phyloP scores from a whole-genome alignment of 2,888 invertebrate genomes.

The Choreutis nemorana region DNA sequence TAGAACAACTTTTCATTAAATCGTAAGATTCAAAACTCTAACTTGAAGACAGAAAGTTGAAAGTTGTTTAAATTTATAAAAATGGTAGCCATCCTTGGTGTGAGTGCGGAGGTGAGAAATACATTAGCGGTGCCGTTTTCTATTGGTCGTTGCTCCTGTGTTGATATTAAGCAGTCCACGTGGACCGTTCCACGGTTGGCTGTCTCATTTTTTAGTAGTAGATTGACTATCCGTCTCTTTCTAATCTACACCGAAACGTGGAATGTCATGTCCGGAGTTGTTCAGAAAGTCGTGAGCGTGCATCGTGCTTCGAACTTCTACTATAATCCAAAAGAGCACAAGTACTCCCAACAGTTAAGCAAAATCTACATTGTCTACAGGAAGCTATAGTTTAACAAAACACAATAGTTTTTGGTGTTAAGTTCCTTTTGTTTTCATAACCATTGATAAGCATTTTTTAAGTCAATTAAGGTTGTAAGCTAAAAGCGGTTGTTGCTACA shows the following conservation, averaged over 20 bases:
- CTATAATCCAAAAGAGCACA: conserved; percentile 32
- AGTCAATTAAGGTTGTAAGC: conserved; percentile 68
- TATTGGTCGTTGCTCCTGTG: conserved; percentile 66
- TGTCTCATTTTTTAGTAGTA: conserved; percentile 55
- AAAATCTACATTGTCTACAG: conserved; percentile 11
- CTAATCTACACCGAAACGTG: conserved; percentile 66
- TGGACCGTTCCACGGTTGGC: conserved; percentile 58
- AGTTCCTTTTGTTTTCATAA: conserved; percentile 21
- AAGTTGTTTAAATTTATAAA: conserved; percentile 38
- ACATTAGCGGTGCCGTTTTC: conserved; percentile 67
- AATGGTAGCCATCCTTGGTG: conserved; percentile 51
- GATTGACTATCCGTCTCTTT: conserved; percentile 58
- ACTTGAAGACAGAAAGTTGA: conserved; percentile 30
- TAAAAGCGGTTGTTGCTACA: conserved; percentile 67
- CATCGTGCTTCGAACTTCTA: conserved; percentile 58
- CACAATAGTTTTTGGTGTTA: too few relatives aligned
- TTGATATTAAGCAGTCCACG: conserved; percentile 66
- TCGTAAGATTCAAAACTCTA: conserved; percentile 41
- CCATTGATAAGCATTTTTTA: conserved; percentile 65
- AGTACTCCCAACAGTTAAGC: conserved; percentile 18
- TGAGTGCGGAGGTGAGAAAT: conserved; percentile 68
- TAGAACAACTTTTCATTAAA: conserved; percentile 26
- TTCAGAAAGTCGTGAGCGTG: conserved; percentile 68
- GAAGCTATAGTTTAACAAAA: conserved; percentile 21
- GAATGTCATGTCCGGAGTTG: conserved; percentile 67